These are phyloP conservation scores for Sebastolobus altivelis DNA, from an alignment of 2,797 vertebrate genomes.

Conservation along the genomic window DNA sequence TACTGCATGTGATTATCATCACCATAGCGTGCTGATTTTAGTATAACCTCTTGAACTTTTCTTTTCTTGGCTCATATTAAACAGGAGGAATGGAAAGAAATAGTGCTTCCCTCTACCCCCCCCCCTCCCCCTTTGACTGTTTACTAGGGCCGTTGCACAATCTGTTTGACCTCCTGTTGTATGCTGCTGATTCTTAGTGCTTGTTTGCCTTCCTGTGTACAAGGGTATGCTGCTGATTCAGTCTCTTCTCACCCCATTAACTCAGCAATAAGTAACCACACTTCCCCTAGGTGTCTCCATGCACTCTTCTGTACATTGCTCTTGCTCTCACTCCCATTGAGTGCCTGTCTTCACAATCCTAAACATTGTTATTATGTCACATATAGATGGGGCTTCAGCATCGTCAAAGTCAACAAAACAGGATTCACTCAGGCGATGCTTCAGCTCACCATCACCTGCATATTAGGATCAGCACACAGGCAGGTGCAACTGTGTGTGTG, in stretches of 20 bases:
- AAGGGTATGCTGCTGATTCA: slow-evolving; percentile 87
- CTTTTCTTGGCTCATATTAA: not conserved
- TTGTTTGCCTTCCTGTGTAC: slow-evolving; percentile 82
- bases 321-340: slow-evolving; percentile 5
- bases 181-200: slow-evolving; percentile 63
- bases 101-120: not conserved
- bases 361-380: not conserved
- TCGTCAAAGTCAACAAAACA: slow-evolving; percentile 3
- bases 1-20: no score
- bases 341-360: not conserved
- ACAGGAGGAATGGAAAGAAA: not conserved
- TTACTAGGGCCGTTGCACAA: slow-evolving; percentile 62
- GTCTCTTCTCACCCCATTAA: slow-evolving; percentile 86
- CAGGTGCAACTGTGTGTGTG: slow-evolving; percentile 20
- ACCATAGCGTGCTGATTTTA: not conserved
- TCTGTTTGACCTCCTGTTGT: slow-evolving; percentile 71
- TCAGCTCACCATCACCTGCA: slow-evolving; percentile 1
- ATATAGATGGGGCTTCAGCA: not conserved
- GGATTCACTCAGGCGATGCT: not conserved
- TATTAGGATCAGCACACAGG: slow-evolving; percentile 35
- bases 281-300: slow-evolving; percentile 68
- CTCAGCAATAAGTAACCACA: slow-evolving; percentile 88
- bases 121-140: slow-evolving; percentile 12
- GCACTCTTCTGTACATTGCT: slow-evolving; percentile 36
- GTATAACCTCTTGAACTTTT: not conserved